Evolutionary conservation across 2,888 invertebrate species (phyloP).

Genomic region (Himalopsyche japonica): DNA sequence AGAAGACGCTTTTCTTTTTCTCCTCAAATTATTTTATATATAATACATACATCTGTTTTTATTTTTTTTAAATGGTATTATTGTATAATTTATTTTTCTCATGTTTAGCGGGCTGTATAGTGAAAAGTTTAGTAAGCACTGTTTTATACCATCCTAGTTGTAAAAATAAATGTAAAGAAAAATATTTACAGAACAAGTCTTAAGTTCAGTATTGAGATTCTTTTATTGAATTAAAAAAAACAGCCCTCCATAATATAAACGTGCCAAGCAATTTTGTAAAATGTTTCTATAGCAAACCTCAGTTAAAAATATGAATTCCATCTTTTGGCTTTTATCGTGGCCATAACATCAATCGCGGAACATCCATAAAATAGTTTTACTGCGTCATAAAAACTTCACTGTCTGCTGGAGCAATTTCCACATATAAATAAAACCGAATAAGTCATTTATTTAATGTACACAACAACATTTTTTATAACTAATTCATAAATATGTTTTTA

Average conservation of each 20-base stretch:
- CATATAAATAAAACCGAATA: neutral
- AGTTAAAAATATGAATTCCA: conserved; percentile 33
- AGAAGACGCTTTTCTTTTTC: too few relatives aligned
- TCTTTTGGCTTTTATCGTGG: conserved; percentile 30
- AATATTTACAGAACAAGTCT: neutral
- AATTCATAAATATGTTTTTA: conserved; percentile 1
- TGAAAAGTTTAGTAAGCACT: too few relatives aligned
- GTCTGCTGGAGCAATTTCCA: conserved; percentile 3
- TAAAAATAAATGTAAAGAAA: too few relatives aligned
- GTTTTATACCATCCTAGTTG: too few relatives aligned
- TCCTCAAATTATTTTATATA: too few relatives aligned
- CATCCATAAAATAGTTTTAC: conserved; percentile 34
- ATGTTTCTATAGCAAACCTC: neutral
- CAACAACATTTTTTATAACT: neutral
- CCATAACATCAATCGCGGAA: conserved; percentile 28
- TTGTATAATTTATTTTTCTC: too few relatives aligned
- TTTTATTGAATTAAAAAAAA: neutral
- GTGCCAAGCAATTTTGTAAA: neutral
- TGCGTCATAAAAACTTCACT: conserved; percentile 29
- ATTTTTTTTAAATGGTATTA: too few relatives aligned
- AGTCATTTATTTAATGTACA: conserved; percentile 2
- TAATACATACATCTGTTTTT: too few relatives aligned
- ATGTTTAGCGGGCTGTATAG: too few relatives aligned
- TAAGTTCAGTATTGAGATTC: neutral
- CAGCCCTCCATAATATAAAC: neutral